A percentile compares a stretch with the other conserved stretches of the same genome.
These are phyloP conservation scores for Chionoecetes opilio DNA, from an alignment of 1,140 invertebrate species.

Conservation along the genomic window DNA sequence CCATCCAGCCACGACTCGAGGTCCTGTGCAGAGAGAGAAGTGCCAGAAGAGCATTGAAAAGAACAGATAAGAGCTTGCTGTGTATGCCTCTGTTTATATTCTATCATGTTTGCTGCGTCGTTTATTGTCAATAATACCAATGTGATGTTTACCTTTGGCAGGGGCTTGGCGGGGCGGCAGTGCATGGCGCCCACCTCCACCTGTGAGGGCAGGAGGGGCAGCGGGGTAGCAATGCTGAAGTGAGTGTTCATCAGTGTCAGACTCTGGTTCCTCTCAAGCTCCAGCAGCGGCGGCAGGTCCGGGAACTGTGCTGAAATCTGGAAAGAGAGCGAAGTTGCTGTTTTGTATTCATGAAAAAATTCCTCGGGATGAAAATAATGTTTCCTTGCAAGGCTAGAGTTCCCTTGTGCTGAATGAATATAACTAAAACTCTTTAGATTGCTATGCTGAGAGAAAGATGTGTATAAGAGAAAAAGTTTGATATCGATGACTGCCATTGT, in stretches of 20 bases:
- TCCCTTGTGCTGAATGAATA: too few species aligned
- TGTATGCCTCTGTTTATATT: neutral
- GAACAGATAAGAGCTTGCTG: neutral
- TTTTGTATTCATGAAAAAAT: neutral
- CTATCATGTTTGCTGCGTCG: neutral
- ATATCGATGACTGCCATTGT: neutral
- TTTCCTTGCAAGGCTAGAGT: neutral
- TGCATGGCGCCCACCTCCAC: constrained; percentile 65
- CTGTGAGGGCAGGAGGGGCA: constrained; percentile 54
- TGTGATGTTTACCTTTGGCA: constrained; percentile 4
- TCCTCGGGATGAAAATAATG: neutral
- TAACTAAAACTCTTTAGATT: neutral
- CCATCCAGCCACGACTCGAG: constrained; percentile 42
- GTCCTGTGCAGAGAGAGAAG: neutral
- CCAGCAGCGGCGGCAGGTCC: constrained; percentile 47
- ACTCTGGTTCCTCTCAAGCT: constrained; percentile 57
- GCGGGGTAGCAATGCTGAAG: neutral
- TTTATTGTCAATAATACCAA: neutral
- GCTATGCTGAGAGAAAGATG: neutral
- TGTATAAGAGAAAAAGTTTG: neutral
- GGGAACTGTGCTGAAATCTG: constrained; percentile 49
- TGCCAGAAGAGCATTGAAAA: neutral
- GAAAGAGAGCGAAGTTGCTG: neutral
- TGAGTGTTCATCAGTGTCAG: constrained; percentile 52
- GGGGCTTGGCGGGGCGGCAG: constrained; percentile 63